Conservation (phyloP, 2,797 vertebrate genomes). For the Pangasius sanitwongsei region DNA sequence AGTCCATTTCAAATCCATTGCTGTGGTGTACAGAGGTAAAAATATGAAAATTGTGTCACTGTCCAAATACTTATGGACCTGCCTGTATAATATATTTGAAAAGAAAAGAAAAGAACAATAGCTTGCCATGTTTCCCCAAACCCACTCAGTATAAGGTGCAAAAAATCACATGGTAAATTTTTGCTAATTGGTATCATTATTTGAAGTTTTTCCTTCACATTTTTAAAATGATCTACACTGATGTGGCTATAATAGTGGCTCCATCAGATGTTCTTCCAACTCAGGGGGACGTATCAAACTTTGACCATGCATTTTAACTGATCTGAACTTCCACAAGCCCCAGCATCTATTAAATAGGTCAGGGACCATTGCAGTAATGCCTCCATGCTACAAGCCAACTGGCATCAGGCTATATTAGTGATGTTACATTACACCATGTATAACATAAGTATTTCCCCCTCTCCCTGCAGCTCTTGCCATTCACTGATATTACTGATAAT, state of each 20-base stretch:
- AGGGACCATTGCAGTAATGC: not conserved
- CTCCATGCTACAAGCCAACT: not conserved
- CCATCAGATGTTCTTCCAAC: not conserved
- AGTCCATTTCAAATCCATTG: too few species aligned
- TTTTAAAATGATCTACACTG: not conserved
- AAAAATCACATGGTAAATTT: too few species aligned
- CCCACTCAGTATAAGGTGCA: too few species aligned
- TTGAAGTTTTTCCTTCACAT: not conserved
- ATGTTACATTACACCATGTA: not conserved
- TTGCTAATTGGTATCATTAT: not conserved
- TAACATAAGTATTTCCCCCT: not conserved
- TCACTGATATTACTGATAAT: not conserved
- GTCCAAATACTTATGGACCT: too few species aligned
- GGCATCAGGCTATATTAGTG: not conserved
- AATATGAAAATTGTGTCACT: too few species aligned
- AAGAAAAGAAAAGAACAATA: too few species aligned
- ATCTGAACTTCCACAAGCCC: too few species aligned
- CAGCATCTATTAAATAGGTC: not conserved
- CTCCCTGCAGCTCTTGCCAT: not conserved
- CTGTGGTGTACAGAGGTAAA: too few species aligned
- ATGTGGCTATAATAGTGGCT: not conserved
- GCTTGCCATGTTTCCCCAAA: too few species aligned
- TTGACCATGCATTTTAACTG: not conserved
- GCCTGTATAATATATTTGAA: too few species aligned
- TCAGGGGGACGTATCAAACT: not conserved